Conservation (phyloP, 1,140 invertebrate species). For the Ctenoplectra terminalis region DNA sequence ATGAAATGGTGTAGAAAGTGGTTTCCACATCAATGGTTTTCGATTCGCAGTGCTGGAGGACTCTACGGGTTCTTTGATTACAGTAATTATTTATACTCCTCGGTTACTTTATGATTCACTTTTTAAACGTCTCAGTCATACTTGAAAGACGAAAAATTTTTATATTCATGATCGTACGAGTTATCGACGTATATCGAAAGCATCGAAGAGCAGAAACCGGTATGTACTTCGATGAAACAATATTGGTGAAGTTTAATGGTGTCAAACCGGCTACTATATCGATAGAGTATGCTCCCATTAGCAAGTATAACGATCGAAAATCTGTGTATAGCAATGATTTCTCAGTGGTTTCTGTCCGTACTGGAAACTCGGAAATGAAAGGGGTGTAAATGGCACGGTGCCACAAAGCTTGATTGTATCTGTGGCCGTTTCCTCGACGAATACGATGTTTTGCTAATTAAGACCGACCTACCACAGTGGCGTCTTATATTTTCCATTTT, state of each 20-base stretch:
- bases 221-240: background rate
- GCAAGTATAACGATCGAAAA: slow-evolving; percentile 25
- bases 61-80: background rate
- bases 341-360: background rate
- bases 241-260: background rate
- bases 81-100: no score
- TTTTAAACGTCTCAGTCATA: background rate
- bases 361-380: slow-evolving; percentile 6
- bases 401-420: slow-evolving; percentile 44
- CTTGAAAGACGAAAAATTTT: background rate
- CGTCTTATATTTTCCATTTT: background rate
- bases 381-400: slow-evolving; percentile 40
- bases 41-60: no score
- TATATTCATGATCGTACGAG: background rate
- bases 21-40: background rate
- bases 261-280: background rate
- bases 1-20: background rate
- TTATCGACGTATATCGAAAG: background rate
- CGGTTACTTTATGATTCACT: background rate
- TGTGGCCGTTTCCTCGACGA: background rate
- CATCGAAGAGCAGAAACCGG: background rate
- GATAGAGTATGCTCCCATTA: background rate
- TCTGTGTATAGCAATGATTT: slow-evolving; percentile 18
- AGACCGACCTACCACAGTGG: slow-evolving; percentile 11
- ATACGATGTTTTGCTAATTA: slow-evolving; percentile 54